phyloP scores from a whole-genome alignment of 2,113 vertebrate genomes.

The Sander lucioperca region DNA sequence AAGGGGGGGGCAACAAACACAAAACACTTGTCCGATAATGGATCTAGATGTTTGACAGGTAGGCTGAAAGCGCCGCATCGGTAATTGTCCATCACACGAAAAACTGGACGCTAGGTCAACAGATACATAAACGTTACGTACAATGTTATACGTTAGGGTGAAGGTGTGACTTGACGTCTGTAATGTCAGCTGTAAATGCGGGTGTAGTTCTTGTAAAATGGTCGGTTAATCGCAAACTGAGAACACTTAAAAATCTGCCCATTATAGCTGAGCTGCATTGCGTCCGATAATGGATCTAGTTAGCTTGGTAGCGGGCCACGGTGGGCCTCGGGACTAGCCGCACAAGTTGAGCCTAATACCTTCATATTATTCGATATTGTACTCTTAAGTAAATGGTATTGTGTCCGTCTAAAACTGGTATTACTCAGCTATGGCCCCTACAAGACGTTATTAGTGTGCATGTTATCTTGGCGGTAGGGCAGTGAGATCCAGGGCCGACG shows the following conservation, averaged over 20 bases:
- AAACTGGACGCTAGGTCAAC: conserved; percentile 31
- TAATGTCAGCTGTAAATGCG: accelerated
- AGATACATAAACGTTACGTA: neutral
- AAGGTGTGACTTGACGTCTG: accelerated
- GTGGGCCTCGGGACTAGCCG: conserved; percentile 47
- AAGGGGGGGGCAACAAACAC: no score
- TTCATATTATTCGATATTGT: neutral
- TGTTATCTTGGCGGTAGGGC: conserved; percentile 20
- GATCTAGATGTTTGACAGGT: conserved; percentile 19
- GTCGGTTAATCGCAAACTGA: accelerated
- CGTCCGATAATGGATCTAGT: conserved; percentile 75
- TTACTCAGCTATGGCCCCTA: accelerated
- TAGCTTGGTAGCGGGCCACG: conserved; percentile 59
- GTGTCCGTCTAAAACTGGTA: neutral
- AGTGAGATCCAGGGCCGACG: conserved; percentile 6
- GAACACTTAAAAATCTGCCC: neutral
- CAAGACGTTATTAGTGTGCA: neutral
- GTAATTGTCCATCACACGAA: conserved; percentile 47
- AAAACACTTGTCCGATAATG: conserved; percentile 57
- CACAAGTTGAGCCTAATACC: neutral
- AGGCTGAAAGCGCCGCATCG: conserved; percentile 47
- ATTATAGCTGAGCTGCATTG: accelerated
- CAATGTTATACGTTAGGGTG: accelerated
- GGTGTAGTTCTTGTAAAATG: accelerated
- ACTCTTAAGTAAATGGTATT: accelerated